A percentile compares a stretch with the other conserved stretches of the same genome.
These are phyloP conservation scores for Platycheirus rosarum DNA, from an alignment of 2,888 invertebrate species.

Conservation along the genomic window DNA sequence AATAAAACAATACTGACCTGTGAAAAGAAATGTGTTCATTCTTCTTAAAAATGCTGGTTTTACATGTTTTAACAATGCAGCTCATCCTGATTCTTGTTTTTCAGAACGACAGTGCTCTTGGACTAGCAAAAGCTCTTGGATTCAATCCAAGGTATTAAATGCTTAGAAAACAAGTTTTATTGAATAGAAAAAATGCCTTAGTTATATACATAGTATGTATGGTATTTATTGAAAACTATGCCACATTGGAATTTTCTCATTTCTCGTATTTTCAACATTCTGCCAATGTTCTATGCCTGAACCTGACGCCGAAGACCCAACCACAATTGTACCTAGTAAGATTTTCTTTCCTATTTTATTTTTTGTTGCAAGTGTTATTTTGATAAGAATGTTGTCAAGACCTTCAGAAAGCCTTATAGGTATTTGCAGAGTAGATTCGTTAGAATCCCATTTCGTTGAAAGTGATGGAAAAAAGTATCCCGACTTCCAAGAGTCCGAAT, in stretches of 20 bases:
- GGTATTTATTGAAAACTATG: slow-evolving; percentile 79
- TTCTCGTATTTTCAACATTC: slow-evolving; percentile 77
- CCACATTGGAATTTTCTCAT: slow-evolving; percentile 80
- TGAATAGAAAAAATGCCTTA: too few species aligned
- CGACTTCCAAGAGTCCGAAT: slow-evolving; percentile 87
- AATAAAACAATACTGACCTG: too few species aligned
- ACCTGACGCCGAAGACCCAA: slow-evolving; percentile 76
- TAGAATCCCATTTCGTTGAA: slow-evolving; percentile 89
- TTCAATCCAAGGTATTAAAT: too few species aligned
- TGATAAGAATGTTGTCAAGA: slow-evolving; percentile 79
- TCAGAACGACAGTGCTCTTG: too few species aligned
- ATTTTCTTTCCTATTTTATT: slow-evolving; percentile 81
- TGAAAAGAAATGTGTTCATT: too few species aligned
- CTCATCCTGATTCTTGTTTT: too few species aligned
- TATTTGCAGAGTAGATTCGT: slow-evolving; percentile 78
- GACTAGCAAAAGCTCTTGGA: too few species aligned
- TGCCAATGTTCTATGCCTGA: slow-evolving; percentile 79
- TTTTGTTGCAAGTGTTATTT: slow-evolving; percentile 81
- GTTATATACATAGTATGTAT: too few species aligned
- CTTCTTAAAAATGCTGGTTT: too few species aligned
- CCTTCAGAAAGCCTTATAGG: slow-evolving; percentile 78
- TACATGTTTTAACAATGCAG: too few species aligned
- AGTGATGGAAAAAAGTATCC: slow-evolving; percentile 89
- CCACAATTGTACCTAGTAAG: slow-evolving; percentile 80
- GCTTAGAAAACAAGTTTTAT: too few species aligned